Percentiles rank a stretch among this genome's conserved stretches.
Conservation (phyloP, 2,888 invertebrate genomes). For the Mesoligia furuncula region DNA sequence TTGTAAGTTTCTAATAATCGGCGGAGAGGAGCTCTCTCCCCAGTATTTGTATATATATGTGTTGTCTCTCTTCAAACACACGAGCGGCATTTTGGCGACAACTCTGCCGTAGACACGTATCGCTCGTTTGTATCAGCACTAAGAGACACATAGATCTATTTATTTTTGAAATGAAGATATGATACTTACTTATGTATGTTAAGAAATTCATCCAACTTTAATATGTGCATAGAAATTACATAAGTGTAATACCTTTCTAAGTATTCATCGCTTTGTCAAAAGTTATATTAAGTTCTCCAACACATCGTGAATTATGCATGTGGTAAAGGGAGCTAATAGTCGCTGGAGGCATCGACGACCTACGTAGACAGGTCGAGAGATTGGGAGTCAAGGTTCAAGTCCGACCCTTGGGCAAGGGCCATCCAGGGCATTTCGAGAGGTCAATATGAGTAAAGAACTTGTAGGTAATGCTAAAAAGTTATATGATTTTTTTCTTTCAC, state of each 20-base stretch:
- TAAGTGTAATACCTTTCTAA: slow-evolving; percentile 31
- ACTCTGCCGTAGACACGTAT: background rate
- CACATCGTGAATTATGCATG: slow-evolving; percentile 57
- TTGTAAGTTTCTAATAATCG: no score
- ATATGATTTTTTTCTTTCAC: background rate
- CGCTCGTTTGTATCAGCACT: background rate
- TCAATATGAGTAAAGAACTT: slow-evolving; percentile 10
- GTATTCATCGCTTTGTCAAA: slow-evolving; percentile 57
- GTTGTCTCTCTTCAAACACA: background rate
- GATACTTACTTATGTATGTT: slow-evolving; percentile 20
- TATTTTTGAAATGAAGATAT: background rate
- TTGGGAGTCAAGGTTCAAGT: slow-evolving; percentile 25
- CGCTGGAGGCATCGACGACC: slow-evolving; percentile 33
- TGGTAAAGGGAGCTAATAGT: slow-evolving; percentile 49
- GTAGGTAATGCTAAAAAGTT: slow-evolving; percentile 6
- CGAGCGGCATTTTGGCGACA: background rate
- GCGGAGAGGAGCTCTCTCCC: no score
- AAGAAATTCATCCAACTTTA: slow-evolving; percentile 32
- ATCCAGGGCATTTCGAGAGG: background rate
- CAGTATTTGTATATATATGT: no score
- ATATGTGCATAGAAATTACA: slow-evolving; percentile 49
- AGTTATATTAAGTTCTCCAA: slow-evolving; percentile 54
- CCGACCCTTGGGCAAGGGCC: slow-evolving; percentile 5
- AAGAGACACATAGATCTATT: background rate
- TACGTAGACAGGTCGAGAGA: slow-evolving; percentile 31